Base-by-base conservation (phyloP, 2,797 vertebrate genomes). In the Pampus argenteus region DNA sequence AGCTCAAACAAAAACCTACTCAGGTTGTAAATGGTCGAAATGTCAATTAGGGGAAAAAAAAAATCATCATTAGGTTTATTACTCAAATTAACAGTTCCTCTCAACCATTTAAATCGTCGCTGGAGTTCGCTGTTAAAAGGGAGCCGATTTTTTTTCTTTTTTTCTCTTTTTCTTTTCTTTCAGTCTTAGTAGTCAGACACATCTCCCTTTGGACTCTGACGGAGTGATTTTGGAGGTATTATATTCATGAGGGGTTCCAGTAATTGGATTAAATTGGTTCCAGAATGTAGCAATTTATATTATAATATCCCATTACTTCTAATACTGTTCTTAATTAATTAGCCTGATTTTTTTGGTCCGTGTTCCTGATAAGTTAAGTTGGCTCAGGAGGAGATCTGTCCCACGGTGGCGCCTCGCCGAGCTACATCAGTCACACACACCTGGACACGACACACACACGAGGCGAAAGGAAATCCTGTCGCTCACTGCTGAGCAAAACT, bases 241-340 rank as follows among this genome's bases (percentile, higher is more conserved):
- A 94, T 94, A 95, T 95, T 95, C 95, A 95, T 94, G 91, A 94
- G 94, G 94, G 95, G 93, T 94, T 95, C 91, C 92, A 94, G 94
- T 95, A 95, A 95, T 95, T 95, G 93, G 95, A 95, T 95, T 95
- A 95, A 95, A 95, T 95, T 95, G 95, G 94, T 95, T 95, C 94
- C 94, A 95, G 95, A 95, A 95, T 95, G 95, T 95, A 95, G 94
- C 93, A 95, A 95, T 95, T 95, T 95, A 95, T 95, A 95, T 95
- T 95, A 95, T 95, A 95, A 95, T 95, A 94, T 95, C 93, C 94
- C 93, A 95, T 95, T 95, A 95, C 93, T 95, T 94, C 92, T 94
- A 95, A 95, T 95, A 94, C 94, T 94, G 94, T 91, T 94, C 93
- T 95, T 95, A 95, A 95, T 95, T 95, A 95, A 95, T 95, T 95